These are phyloP conservation scores for Carassius carassius DNA, from an alignment of 2,113 vertebrate genomes.

Conservation along the genomic window DNA sequence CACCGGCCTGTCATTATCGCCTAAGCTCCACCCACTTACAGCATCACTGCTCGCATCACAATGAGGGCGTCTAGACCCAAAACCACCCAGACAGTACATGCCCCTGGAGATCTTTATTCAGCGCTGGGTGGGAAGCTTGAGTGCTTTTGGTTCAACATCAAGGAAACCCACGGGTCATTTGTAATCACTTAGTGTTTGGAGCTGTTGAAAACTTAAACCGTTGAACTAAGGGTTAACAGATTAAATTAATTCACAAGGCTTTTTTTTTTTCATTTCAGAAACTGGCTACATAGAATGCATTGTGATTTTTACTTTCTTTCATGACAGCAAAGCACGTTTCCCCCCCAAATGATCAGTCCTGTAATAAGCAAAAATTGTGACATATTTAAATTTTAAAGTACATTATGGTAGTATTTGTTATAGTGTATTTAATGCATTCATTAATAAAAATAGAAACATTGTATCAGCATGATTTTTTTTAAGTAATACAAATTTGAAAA, in stretches of 20 bases:
- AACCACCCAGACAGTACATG: neutral
- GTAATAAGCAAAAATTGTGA: neutral
- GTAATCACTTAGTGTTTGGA: neutral
- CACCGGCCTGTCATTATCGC: conserved; percentile 30
- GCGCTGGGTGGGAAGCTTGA: neutral
- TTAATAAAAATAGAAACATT: too few relatives aligned
- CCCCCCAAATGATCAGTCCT: neutral
- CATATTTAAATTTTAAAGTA: neutral
- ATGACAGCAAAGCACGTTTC: neutral
- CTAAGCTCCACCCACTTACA: neutral
- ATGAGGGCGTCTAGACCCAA: neutral
- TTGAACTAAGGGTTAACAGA: neutral
- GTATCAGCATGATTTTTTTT: neutral
- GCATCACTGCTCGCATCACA: conserved; percentile 3
- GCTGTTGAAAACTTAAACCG: neutral
- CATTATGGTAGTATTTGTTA: neutral
- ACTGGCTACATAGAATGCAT: neutral
- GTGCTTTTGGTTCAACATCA: neutral
- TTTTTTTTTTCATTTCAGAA: neutral
- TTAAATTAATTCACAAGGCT: neutral
- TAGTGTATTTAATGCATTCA: neutral
- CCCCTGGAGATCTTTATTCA: neutral
- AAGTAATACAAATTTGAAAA: neutral
- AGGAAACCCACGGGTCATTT: neutral
- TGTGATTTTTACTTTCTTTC: neutral